Evolutionary conservation across 2,888 invertebrate genomes (phyloP).

Genomic region (Brachyopa scutellaris): DNA sequence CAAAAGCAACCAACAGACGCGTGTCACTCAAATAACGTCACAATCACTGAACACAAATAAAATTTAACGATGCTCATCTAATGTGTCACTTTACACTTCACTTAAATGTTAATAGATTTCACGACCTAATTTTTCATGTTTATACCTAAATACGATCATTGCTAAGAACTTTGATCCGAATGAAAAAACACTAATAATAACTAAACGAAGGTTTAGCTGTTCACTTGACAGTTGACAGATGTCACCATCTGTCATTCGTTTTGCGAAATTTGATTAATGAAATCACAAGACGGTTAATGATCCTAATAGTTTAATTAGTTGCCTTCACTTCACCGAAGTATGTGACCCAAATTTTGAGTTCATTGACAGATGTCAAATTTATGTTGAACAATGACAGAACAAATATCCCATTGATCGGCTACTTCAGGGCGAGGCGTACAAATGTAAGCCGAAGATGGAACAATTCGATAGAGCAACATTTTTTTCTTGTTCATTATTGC

Average conservation of each 20-base stretch:
- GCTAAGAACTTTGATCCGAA: slow-evolving; percentile 6
- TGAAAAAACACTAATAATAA: background rate
- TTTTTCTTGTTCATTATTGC: too few relatives aligned
- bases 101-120: slow-evolving; percentile 4
- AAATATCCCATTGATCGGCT: slow-evolving; percentile 2
- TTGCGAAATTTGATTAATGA: background rate
- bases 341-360: slow-evolving; percentile 22
- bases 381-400: slow-evolving; percentile 5
- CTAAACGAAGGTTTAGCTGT: too few relatives aligned
- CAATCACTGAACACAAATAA: slow-evolving; percentile 29
- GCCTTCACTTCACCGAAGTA: background rate
- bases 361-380: slow-evolving; percentile 38
- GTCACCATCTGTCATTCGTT: background rate
- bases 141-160: background rate
- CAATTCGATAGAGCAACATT: too few relatives aligned
- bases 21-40: background rate
- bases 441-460: too few relatives aligned
- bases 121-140: background rate
- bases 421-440: slow-evolving; percentile 5
- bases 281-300: background rate
- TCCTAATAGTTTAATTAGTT: background rate
- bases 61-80: slow-evolving; percentile 5
- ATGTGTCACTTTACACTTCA: slow-evolving; percentile 10
- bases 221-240: background rate
- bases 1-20: background rate